phyloP scores from a whole-genome alignment of 2,113 vertebrate genomes.

The Chelonoidis abingdonii region DNA sequence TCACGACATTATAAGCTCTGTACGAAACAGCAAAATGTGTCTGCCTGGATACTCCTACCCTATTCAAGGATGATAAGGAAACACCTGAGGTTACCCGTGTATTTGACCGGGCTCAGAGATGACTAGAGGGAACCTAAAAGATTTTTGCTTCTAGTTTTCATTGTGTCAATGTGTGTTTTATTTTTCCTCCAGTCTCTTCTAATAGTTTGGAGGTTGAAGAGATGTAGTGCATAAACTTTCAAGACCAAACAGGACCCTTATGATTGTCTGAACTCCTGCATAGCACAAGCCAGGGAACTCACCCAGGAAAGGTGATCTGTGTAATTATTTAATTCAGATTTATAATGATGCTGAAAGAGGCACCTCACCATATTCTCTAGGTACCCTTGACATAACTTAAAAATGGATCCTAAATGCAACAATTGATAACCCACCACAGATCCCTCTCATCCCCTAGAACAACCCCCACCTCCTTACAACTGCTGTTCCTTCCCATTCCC shows the following conservation, averaged over 20 bases:
- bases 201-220: not conserved
- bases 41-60: not conserved
- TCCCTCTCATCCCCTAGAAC: not conserved
- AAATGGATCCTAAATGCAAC: not conserved
- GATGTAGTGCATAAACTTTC: not conserved
- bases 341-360: not conserved
- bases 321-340: not conserved
- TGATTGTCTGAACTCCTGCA: rapidly evolving
- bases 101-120: not conserved
- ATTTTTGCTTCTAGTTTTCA: not conserved
- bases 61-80: not conserved
- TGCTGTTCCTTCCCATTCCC: not conserved
- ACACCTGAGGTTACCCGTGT: not conserved
- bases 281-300: not conserved
- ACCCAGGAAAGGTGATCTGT: not conserved
- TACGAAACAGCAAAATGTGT: not conserved
- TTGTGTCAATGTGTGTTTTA: not conserved
- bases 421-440: not conserved
- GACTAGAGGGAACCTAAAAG: not conserved
- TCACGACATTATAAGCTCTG: not conserved
- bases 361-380: rapidly evolving
- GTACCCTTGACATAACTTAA: not conserved
- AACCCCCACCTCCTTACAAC: rapidly evolving
- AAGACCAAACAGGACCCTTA: not conserved
- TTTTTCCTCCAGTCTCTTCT: not conserved